Conservation (phyloP, 1,140 invertebrate genomes). For the Aphidius ervi region DNA sequence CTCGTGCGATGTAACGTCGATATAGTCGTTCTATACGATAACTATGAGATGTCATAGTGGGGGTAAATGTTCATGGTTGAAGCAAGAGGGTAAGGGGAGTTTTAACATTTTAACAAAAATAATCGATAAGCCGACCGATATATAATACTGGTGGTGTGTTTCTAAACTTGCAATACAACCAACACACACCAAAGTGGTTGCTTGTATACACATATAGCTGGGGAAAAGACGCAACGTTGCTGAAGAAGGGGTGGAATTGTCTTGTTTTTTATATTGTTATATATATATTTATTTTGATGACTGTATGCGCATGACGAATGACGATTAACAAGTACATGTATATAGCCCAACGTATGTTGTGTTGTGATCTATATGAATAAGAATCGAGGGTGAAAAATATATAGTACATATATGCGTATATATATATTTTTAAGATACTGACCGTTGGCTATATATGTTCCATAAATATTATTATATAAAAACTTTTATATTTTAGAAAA, state of each 20-base stretch:
- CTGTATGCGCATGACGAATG: slow-evolving; percentile 10
- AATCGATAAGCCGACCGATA: slow-evolving; percentile 53
- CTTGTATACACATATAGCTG: slow-evolving; percentile 1
- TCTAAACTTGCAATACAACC: not conserved
- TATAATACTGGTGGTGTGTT: slow-evolving; percentile 25
- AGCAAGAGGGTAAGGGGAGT: slow-evolving; percentile 33
- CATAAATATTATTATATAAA: too few species aligned
- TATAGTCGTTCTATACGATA: slow-evolving; percentile 50
- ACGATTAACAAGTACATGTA: slow-evolving; percentile 8
- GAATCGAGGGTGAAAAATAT: slow-evolving; percentile 13
- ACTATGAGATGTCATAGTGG: slow-evolving; percentile 40
- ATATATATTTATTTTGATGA: slow-evolving; percentile 4
- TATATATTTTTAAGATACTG: too few species aligned
- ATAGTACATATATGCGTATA: not conserved
- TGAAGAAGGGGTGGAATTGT: not conserved
- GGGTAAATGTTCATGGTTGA: slow-evolving; percentile 16
- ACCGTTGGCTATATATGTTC: too few species aligned
- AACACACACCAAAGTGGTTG: too few species aligned
- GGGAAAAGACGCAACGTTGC: too few species aligned
- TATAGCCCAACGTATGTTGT: not conserved
- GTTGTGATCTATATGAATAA: slow-evolving; percentile 17
- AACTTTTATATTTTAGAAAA: too few species aligned
- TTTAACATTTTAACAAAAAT: slow-evolving; percentile 51
- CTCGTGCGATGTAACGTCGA: slow-evolving; percentile 50
- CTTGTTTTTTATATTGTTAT: slow-evolving; percentile 1